phyloP scores from a whole-genome alignment of 2,797 vertebrate species.

The Eulemur rubriventer region DNA sequence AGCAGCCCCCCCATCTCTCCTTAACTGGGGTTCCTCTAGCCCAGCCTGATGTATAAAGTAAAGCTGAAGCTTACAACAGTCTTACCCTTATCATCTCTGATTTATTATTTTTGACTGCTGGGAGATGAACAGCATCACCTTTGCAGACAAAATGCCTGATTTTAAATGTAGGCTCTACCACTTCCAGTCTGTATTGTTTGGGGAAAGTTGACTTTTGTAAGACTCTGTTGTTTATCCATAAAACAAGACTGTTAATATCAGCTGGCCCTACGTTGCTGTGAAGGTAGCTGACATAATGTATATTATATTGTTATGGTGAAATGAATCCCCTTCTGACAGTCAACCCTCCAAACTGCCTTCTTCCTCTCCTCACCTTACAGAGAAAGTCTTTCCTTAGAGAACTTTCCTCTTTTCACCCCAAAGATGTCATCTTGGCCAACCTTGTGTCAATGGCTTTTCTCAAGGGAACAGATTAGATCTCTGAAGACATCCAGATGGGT shows the following conservation, averaged over 20 bases:
- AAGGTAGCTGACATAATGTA: background rate
- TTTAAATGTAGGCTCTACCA: background rate
- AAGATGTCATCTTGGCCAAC: background rate
- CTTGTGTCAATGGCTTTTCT: background rate
- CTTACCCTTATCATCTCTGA: background rate
- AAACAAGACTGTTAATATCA: background rate
- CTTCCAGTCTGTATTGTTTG: background rate
- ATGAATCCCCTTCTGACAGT: background rate
- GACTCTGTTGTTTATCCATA: background rate
- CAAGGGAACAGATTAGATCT: background rate
- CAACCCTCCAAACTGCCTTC: background rate
- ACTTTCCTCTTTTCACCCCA: background rate
- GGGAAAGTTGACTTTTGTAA: background rate
- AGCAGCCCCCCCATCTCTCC: background rate
- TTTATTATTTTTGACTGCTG: background rate
- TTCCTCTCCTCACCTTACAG: background rate
- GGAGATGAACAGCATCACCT: background rate
- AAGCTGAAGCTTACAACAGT: background rate
- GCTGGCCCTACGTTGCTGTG: background rate
- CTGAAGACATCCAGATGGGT: background rate
- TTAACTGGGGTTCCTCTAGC: background rate
- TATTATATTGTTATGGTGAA: background rate
- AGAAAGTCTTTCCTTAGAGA: background rate
- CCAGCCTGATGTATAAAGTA: background rate
- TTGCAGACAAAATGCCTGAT: background rate